Conservation (phyloP, 1,140 invertebrate species). For the Platyscapa corneri region DNA sequence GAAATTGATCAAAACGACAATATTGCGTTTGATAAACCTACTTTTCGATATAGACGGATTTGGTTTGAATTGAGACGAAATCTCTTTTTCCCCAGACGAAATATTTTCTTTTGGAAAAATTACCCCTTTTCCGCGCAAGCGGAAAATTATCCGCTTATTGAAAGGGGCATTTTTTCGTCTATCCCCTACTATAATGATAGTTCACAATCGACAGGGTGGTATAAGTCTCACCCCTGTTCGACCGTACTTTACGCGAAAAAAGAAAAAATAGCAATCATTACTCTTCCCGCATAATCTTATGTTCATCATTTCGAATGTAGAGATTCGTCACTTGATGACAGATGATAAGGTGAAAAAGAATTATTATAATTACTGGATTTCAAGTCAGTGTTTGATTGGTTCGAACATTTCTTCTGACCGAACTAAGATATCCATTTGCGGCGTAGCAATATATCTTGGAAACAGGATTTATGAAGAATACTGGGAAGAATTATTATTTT, state of each 20-base stretch:
- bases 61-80: neutral
- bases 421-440: no score
- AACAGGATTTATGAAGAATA: no score
- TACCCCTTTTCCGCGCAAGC: neutral
- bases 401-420: no score
- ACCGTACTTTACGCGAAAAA: neutral
- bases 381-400: neutral
- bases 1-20: no score
- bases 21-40: neutral
- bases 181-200: neutral
- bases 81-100: neutral
- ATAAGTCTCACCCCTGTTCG: neutral
- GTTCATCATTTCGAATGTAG: neutral
- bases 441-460: no score
- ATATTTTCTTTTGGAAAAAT: neutral
- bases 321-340: neutral
- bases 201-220: neutral
- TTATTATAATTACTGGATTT: neutral
- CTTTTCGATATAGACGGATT: neutral
- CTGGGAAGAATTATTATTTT: no score
- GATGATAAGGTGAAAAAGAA: neutral
- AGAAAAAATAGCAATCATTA: neutral
- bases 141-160: neutral
- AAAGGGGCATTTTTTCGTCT: neutral
- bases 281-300: neutral